Base-by-base conservation (phyloP, 2,797 vertebrate species). In the Sus cebifrons region DNA sequence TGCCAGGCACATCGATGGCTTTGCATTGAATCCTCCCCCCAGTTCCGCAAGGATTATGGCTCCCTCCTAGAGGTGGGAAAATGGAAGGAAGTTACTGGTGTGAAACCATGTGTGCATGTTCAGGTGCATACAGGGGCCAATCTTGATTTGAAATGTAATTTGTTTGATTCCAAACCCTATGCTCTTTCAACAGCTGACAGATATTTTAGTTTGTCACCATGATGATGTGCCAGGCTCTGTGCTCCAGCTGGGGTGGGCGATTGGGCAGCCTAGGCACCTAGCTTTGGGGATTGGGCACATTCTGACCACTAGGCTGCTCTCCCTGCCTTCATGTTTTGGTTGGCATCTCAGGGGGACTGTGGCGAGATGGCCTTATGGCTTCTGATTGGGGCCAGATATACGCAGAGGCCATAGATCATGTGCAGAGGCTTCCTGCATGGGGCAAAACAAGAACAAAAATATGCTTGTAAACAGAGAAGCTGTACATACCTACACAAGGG, bases 241-340 rank as follows among this genome's bases (percentile, higher is more conserved):
- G 27, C 58, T 14, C 20, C 58, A 27, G 18, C 20, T 1, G 5
- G 23, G 5, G 6, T 5, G 23, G 32, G 25, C 0, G 3, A 78
- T 6, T 6, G 20, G 18, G 9, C 12, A 8, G n/a, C 40, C 67
- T 7, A 14, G 8, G 23, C 29, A n/a, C 52, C 79, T 16, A 36
- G 29, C 32, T 13, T 40, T 10, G 7, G 0, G 5, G 21, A 90
- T 25, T 15, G 1, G 65, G 49, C 25, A 12, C 4, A 17, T 32
- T 78, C 83, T 70, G 78, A 65, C 25, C 32, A n/a, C 27, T 18
- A 36, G 0, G 8, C 21, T 1, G 10, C 20, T 14, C 21, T 6
- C 32, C 44, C 16, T 44, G 4, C 56, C 23, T 60, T 60, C 1
- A 23, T 5, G 32, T 54, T 65, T 14, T 5, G 27, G 40, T 3